Evolutionary conservation across 2,113 vertebrate genomes (phyloP), one percentile per base, ranked within the genome.

Genomic region (Sturnira hondurensis): DNA sequence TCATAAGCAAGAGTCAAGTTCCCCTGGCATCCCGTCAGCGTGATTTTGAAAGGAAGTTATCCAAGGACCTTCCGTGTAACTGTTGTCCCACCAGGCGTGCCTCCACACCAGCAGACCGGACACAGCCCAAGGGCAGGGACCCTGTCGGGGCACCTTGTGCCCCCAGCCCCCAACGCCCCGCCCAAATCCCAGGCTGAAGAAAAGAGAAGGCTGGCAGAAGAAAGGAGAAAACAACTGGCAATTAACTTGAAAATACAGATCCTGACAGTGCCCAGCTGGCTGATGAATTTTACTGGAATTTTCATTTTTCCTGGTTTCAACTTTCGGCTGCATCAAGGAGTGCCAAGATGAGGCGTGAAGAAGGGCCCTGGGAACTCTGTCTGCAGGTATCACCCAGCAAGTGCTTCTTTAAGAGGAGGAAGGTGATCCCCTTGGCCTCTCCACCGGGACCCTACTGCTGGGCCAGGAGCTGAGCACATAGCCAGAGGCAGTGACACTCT

Each of bases 241-340:
- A 22, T 85, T n/a, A 24, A 63, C 67, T 74, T 76, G 12, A 63
- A 84, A 43, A 86, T 74, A 28, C 61, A 83, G 38, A 76, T 54
- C 22, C 20, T 56, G 47, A 61, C 36, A 50, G 31, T 81, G 31
- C 4, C 71, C 26, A 68, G 63, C 5, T 67, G 19, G 70, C 12
- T 61, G 8, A 43, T 7, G 65, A 26, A 31, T 61, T 93, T 84
- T 41, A 11, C 2, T 68, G 19, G 52, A n/a, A 17, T 80, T 86
- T 92, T 71, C 20, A 4, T 61, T 90, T 67, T 43, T 54, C 11
- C 56, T 20, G 45, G 31, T 54, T 87, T 61, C 52, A 22, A 52
- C 22, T 58, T 58, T n/a, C 47, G 68, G 10, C 58, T 19, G 20
- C 28, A 22, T 58, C 43, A 31, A 26, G 20, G 54, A 50, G 45